Conservation (phyloP, 1,140 invertebrate genomes). For the Drosophila oshimai region DNA sequence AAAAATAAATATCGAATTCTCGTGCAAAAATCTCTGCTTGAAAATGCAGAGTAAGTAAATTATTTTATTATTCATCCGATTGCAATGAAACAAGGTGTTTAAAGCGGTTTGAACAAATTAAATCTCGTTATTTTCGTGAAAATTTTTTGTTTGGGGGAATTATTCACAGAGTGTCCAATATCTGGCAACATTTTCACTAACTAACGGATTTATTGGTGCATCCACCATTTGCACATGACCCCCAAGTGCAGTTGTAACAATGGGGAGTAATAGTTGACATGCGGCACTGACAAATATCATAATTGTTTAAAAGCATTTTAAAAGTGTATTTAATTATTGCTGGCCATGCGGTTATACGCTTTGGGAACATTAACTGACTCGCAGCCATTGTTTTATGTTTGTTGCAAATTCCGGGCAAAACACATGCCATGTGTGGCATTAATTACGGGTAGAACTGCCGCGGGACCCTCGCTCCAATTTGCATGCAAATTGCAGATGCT, state of each 20-base stretch:
- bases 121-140: neutral
- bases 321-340: constrained; percentile 53
- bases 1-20: neutral
- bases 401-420: constrained; percentile 18
- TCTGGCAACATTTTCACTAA: constrained; percentile 1
- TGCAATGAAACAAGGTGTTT: neutral
- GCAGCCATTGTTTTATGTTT: constrained; percentile 21
- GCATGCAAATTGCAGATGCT: constrained; percentile 30
- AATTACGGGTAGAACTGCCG: constrained; percentile 40
- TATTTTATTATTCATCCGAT: neutral
- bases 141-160: neutral
- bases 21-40: neutral
- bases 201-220: constrained; percentile 12
- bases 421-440: constrained; percentile 30
- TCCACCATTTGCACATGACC: constrained; percentile 33
- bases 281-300: constrained; percentile 45
- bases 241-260: constrained; percentile 33
- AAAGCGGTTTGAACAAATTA: neutral
- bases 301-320: constrained; percentile 54
- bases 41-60: neutral
- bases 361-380: constrained; percentile 6
- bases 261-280: constrained; percentile 25
- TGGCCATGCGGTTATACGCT: constrained; percentile 3
- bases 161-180: constrained; percentile 13
- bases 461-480: constrained; percentile 13